Evolutionary conservation across 1,140 invertebrate genomes (phyloP).

Genomic region (Radopholus similis): DNA sequence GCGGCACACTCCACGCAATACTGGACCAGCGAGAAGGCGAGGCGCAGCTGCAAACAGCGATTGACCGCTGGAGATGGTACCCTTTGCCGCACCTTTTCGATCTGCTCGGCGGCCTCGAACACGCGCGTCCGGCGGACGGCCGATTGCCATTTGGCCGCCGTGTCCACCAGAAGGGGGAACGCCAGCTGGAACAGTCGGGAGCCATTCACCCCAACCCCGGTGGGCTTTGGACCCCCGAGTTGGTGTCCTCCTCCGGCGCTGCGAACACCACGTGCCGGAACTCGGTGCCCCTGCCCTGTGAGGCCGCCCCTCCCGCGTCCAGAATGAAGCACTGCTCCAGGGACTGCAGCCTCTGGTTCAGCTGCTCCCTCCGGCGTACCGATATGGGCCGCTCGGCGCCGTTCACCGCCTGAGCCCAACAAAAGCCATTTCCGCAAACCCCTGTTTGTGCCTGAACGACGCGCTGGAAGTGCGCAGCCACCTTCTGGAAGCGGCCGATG

Average conservation of each 20-base stretch:
- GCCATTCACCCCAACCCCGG: not conserved
- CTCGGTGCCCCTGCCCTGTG: not conserved
- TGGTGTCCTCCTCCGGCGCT: constrained; percentile 6
- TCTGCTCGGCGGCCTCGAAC: not conserved
- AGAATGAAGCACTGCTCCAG: constrained; percentile 24
- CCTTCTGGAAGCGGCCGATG: constrained; percentile 17
- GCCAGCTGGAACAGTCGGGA: not conserved
- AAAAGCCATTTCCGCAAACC: not conserved
- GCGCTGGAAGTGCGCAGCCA: constrained; percentile 21
- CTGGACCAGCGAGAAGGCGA: constrained; percentile 13
- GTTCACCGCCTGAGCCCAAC: constrained; percentile 29
- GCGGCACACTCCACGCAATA: constrained; percentile 21
- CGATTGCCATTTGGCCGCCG: constrained; percentile 1
- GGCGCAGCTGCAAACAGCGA: constrained; percentile 9
- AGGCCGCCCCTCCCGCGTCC: not conserved
- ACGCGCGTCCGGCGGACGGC: constrained; percentile 3
- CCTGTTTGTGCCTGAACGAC: constrained; percentile 24
- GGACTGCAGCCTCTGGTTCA: constrained; percentile 17
- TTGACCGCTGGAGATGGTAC: constrained; percentile 12
- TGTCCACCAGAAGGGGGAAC: constrained; percentile 9
- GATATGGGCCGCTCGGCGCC: constrained; percentile 16
- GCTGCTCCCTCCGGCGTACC: constrained; percentile 14
- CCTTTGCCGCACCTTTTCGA: no score
- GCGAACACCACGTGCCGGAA: constrained; percentile 24
- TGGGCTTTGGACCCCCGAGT: not conserved